Base-by-base conservation (phyloP, 2,888 invertebrate genomes). In the Ophioninae sp. region DNA sequence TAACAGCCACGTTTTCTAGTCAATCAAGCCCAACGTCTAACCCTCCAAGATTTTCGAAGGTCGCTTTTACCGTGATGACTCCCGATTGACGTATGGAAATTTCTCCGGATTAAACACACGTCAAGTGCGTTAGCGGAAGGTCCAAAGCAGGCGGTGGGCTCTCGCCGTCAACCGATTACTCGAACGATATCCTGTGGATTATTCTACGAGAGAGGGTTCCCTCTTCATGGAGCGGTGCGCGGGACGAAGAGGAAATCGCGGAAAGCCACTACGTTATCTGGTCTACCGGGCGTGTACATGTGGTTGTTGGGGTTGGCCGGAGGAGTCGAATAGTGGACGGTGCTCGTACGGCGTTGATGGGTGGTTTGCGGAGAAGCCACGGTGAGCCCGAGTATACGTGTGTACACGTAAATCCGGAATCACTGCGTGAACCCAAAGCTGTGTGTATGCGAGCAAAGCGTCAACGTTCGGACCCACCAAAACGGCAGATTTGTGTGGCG, bases 211-310 rank as follows among this genome's bases (percentile, higher is more conserved):
- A 71, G 71, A 41, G 63, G 51, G 8, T 75, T 73, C 73, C 37
- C 76, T 68, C 73, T 72, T 23, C 67, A 51, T 67, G 9, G 39
- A 30, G 61, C 6, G 23, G 69, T 6, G 23, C 8, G 22, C 8
- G 20, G 22, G 17, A 22, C 13, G n/a, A 9, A 22, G 23, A 71
- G 59, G 84, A 74, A 81, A 85, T 83, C 65, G 84, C 67, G 77
- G 85, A 83, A 81, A 86, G 82, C 84, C 84, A 85, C 79, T 82
- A 81, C 83, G 85, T 86, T 84, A 84, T 84, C 84, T 79, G 84
- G 84, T 84, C 58, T 79, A 73, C 84, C 84, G 81, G 72, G 79
- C 68, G 76, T 74, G 68, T 72, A 78, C 83, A 75, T 71, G 71
- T 65, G 80, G 83, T 73, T 13, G 80, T n/a, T 69, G 44, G 68